phyloP scores from a whole-genome alignment of 2,113 vertebrate species.

The Neotragus pygmaeus region DNA sequence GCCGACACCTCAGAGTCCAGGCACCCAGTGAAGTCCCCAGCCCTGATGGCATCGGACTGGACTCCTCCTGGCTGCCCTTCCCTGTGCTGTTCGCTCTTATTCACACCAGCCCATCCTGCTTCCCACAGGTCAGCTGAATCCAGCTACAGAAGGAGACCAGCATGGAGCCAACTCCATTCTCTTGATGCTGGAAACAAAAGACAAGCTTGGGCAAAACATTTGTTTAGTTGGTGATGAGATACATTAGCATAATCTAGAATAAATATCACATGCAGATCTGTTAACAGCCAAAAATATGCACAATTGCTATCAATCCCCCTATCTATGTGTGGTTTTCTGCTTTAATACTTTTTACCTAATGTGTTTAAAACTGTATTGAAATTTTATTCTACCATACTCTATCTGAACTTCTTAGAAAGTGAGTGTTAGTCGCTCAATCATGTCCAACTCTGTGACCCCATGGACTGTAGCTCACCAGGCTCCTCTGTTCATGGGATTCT shows the following conservation, averaged over 20 bases:
- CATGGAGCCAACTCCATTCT: not conserved
- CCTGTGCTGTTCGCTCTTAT: not conserved
- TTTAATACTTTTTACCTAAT: not conserved
- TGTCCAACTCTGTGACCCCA: not conserved
- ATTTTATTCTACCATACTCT: not conserved
- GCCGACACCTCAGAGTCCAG: not conserved
- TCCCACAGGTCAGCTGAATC: not conserved
- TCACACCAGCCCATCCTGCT: not conserved
- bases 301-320: not conserved
- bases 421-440: not conserved
- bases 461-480: not conserved
- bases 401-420: not conserved
- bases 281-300: not conserved
- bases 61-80: not conserved
- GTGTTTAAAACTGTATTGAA: not conserved
- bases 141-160: not conserved
- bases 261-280: not conserved
- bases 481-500: not conserved
- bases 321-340: not conserved
- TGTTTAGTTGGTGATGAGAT: not conserved
- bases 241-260: not conserved
- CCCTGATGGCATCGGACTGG: not conserved
- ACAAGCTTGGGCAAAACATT: not conserved
- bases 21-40: not conserved
- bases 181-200: not conserved